Conservation (phyloP, 2,888 invertebrate species). For the Didymodactylos carnosus region DNA sequence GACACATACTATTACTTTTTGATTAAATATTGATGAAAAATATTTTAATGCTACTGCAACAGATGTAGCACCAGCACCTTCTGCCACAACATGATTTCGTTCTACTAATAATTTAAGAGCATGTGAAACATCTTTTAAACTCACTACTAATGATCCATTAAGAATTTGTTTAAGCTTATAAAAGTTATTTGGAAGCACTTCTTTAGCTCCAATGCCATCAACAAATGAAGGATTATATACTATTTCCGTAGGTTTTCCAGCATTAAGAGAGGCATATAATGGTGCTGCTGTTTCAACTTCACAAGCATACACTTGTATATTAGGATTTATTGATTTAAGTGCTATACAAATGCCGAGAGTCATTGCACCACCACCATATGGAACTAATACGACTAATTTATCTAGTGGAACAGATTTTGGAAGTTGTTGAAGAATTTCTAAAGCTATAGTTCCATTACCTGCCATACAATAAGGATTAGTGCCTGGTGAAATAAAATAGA, state of each 20-base stretch:
- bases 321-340: constrained; percentile 21
- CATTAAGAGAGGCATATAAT: constrained; percentile 19
- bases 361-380: constrained; percentile 28
- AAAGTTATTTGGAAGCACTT: constrained; percentile 26
- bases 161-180: constrained; percentile 21
- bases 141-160: constrained; percentile 22
- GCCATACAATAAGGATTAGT: constrained; percentile 24
- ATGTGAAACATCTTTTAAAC: constrained; percentile 21
- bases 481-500: constrained; percentile 26
- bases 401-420: constrained; percentile 25
- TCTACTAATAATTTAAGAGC: constrained; percentile 23
- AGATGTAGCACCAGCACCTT: constrained; percentile 27
- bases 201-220: constrained; percentile 27
- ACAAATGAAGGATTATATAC: constrained; percentile 22
- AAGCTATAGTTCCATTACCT: constrained; percentile 28
- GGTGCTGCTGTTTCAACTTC: constrained; percentile 27
- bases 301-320: constrained; percentile 23
- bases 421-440: constrained; percentile 27
- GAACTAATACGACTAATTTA: constrained; percentile 16
- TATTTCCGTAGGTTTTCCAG: constrained; percentile 19
- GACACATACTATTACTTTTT: no score
- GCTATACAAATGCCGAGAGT: constrained; percentile 25
- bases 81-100: constrained; percentile 25
- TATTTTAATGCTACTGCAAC: constrained; percentile 22
- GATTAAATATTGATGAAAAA: no score